A percentile compares a stretch with the other conserved stretches of the same genome.
phyloP scores from a whole-genome alignment of 1,140 invertebrate species.

The Parasteatoda tepidariorum region DNA sequence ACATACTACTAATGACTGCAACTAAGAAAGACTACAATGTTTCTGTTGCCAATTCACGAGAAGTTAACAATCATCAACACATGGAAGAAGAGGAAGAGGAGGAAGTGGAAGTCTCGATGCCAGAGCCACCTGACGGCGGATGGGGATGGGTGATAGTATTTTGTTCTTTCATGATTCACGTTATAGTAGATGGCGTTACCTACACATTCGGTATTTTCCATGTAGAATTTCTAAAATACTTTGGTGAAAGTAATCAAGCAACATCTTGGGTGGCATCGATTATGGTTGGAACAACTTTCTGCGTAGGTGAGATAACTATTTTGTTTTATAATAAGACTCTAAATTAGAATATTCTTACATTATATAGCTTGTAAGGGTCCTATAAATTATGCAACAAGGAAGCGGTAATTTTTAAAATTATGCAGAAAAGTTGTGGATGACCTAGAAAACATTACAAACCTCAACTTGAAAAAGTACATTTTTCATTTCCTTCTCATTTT shows the following conservation, averaged over 20 bases:
- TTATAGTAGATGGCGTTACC: slow-evolving; percentile 75
- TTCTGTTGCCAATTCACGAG: background rate
- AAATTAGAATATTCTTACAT: too few relatives aligned
- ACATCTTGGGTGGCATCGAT: slow-evolving; percentile 93
- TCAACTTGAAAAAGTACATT: too few relatives aligned
- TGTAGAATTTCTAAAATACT: slow-evolving; percentile 83
- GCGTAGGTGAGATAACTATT: slow-evolving; percentile 84
- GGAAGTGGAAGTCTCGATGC: slow-evolving; percentile 20
- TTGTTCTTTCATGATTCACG: slow-evolving; percentile 90
- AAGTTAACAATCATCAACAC: background rate
- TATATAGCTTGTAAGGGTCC: too few relatives aligned
- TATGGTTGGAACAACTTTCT: slow-evolving; percentile 90
- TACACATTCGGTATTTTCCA: slow-evolving; percentile 95
- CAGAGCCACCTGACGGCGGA: slow-evolving; percentile 73
- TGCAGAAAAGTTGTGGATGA: too few relatives aligned
- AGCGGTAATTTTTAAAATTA: too few relatives aligned
- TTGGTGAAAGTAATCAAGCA: slow-evolving; percentile 81
- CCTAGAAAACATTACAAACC: too few relatives aligned
- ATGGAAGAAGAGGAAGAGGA: slow-evolving; percentile 22
- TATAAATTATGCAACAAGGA: too few relatives aligned
- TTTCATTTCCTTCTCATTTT: too few relatives aligned
- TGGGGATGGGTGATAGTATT: slow-evolving; percentile 96
- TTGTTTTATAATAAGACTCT: too few relatives aligned
- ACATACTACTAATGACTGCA: slow-evolving; percentile 1
- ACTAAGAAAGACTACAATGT: background rate